phyloP scores from a whole-genome alignment of 2,797 vertebrate genomes.

The Sebastiscus tertius region DNA sequence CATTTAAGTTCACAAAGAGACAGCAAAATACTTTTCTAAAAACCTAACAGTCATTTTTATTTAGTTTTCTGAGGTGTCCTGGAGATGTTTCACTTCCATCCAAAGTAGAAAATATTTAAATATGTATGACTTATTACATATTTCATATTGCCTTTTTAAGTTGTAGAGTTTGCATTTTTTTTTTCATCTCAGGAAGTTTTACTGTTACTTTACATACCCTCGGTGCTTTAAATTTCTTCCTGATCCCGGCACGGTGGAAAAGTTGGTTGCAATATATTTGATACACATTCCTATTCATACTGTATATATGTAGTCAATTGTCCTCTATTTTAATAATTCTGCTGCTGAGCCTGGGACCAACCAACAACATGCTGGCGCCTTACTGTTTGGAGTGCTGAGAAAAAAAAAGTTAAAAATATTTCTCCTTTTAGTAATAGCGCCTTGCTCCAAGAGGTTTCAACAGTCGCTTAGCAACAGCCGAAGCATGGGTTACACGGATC shows the following conservation, averaged over 20 bases:
- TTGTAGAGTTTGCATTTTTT: background rate
- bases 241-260: background rate
- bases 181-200: background rate
- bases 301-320: background rate
- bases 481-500: constrained; percentile 27
- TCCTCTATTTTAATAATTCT: background rate
- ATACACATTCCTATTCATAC: background rate
- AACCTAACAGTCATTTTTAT: background rate
- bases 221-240: background rate
- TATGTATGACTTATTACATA: background rate
- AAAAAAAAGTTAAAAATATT: constrained; percentile 19
- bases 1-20: background rate
- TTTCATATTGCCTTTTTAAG: background rate
- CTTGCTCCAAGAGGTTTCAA: constrained; percentile 31
- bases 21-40: background rate
- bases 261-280: background rate
- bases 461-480: constrained; percentile 64
- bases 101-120: background rate
- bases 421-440: constrained; percentile 18
- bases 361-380: background rate
- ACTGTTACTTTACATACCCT: background rate
- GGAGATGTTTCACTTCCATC: background rate
- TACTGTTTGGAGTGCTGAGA: constrained; percentile 19
- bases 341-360: background rate
- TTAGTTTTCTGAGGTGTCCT: background rate